phyloP scores from a whole-genome alignment of 2,888 invertebrate species.

The Parnassius smintheus region DNA sequence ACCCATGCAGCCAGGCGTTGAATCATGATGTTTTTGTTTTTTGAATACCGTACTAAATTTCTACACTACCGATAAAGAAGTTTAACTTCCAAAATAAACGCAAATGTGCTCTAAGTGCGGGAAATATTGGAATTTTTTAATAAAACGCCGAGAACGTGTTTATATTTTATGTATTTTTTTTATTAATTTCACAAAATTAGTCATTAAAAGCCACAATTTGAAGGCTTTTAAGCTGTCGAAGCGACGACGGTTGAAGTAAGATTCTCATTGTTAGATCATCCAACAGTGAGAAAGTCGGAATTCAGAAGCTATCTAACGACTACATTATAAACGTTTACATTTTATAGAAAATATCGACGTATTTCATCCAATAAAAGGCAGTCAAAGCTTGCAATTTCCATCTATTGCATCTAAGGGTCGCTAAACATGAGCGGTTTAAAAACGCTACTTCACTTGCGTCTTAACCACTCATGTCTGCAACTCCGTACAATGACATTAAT shows the following conservation, averaged over 20 bases:
- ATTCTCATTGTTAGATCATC: slow-evolving; percentile 47
- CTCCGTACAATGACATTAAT: slow-evolving; percentile 55
- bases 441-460: slow-evolving; percentile 23
- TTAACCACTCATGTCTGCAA: slow-evolving; percentile 29
- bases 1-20: too few relatives aligned
- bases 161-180: slow-evolving; percentile 59
- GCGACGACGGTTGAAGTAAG: slow-evolving; percentile 62
- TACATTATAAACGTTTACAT: slow-evolving; percentile 68
- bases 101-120: too few relatives aligned
- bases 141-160: slow-evolving; percentile 38
- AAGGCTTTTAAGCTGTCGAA: slow-evolving; percentile 80
- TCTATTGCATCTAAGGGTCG: slow-evolving; percentile 53
- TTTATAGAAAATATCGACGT: slow-evolving; percentile 76
- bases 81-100: too few relatives aligned
- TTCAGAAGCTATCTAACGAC: slow-evolving; percentile 74
- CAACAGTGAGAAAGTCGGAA: slow-evolving; percentile 65
- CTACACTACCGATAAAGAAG: too few relatives aligned
- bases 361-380: slow-evolving; percentile 66
- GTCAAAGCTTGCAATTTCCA: slow-evolving; percentile 63
- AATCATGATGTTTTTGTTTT: too few relatives aligned
- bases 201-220: slow-evolving; percentile 79
- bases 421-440: slow-evolving; percentile 28
- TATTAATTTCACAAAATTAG: slow-evolving; percentile 81
- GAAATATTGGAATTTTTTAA: slow-evolving; percentile 14
- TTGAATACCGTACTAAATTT: too few relatives aligned